Conservation (phyloP, 1,140 invertebrate genomes). For the Hycleus cichorii region DNA sequence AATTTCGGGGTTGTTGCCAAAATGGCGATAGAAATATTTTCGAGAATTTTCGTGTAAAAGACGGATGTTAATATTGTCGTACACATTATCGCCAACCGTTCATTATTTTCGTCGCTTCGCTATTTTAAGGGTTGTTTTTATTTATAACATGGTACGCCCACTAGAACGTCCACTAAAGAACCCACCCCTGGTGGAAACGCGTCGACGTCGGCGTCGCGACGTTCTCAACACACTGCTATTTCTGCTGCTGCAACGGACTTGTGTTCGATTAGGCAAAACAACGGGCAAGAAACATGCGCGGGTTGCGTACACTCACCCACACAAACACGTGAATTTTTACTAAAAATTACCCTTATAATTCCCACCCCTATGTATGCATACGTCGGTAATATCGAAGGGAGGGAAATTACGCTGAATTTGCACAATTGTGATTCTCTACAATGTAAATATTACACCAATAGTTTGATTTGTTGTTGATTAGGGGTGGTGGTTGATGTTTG, state of each 20-base stretch:
- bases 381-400: too few species aligned
- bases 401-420: too few species aligned
- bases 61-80: conserved; percentile 18
- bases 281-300: conserved; percentile 2
- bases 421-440: too few species aligned
- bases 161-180: background rate
- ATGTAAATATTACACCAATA: background rate
- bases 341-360: too few species aligned
- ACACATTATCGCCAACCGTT: conserved; percentile 8
- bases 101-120: too few species aligned
- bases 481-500: too few species aligned
- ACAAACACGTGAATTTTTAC: too few species aligned
- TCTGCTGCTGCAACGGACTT: background rate
- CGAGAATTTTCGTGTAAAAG: conserved; percentile 5
- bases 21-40: conserved; percentile 8
- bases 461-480: too few species aligned
- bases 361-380: too few species aligned
- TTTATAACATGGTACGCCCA: conserved; percentile 18
- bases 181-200: conserved; percentile 1
- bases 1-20: conserved; percentile 4
- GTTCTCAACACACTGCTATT: conserved; percentile 17
- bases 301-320: conserved; percentile 2
- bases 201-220: conserved; percentile 17
- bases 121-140: too few species aligned
- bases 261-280: conserved; percentile 16